A percentile compares a stretch with the other conserved stretches of the same genome.
These are phyloP conservation scores for Cochlearius cochlearius DNA, from an alignment of 2,113 vertebrate genomes.

Conservation along the genomic window DNA sequence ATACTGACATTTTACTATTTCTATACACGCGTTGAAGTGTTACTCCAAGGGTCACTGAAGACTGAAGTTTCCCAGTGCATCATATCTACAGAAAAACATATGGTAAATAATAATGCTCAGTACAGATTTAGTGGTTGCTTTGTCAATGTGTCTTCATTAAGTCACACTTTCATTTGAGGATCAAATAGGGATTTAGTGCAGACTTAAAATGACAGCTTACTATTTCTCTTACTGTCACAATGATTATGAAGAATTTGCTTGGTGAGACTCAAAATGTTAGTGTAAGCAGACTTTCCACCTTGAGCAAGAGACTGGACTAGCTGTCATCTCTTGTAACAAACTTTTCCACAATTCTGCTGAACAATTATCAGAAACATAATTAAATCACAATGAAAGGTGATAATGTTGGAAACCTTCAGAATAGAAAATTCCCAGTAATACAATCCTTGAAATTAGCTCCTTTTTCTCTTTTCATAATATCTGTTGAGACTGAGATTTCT, in stretches of 20 bases:
- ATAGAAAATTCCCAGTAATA: background rate
- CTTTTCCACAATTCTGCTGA: background rate
- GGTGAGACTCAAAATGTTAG: background rate
- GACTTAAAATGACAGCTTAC: background rate
- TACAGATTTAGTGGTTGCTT: background rate
- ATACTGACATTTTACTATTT: background rate
- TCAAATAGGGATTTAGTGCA: background rate
- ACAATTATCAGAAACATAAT: background rate
- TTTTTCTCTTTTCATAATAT: background rate
- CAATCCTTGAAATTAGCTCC: background rate
- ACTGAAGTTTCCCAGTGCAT: background rate
- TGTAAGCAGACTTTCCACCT: background rate
- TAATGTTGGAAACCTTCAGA: background rate
- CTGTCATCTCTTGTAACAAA: background rate
- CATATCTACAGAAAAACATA: background rate
- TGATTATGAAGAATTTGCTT: background rate
- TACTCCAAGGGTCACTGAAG: background rate
- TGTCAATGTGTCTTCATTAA: background rate
- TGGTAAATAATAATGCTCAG: background rate
- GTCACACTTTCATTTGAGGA: background rate
- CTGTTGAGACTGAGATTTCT: background rate
- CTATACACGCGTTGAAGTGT: rapidly evolving
- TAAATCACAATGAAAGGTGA: background rate
- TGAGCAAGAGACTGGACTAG: background rate
- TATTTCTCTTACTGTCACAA: background rate